Evolutionary conservation across 2,797 vertebrate genomes (phyloP), one percentile per base, ranked within the genome.

Genomic region (Melopsittacus undulatus): DNA sequence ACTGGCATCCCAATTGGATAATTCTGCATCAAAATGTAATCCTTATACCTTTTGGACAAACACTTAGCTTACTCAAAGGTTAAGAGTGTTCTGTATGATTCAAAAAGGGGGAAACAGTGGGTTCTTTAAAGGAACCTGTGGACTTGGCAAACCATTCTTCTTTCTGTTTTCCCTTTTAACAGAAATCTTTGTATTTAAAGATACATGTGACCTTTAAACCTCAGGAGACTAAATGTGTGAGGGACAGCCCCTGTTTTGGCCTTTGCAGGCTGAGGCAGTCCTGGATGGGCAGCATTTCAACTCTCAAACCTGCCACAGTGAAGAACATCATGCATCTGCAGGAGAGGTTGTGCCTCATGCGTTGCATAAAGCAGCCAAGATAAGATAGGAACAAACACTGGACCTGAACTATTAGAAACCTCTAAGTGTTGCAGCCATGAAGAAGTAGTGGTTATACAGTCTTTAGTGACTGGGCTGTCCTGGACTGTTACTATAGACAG

Each of bases 91-190:
- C 36, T 57, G 18, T 59, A 10, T 23, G 21, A 72, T 76, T 75
- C 43, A 77, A 66, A 77, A 94, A 59, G 34, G 23, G 66, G 51
- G 36, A 87, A 86, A 27, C 40, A 49, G 34, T 89, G 34, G 51
- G 61, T 90, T 95, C 83, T 82, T 84, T 94, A 94, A 87, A 90
- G 76, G 87, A 94, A 42, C 74, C 66, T 56, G 11, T 51, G 42
- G 63, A 82, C 48, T 93, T 77, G 23, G 18, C 63, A 87, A 87
- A 32, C 11, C 24, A 26, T 82, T 92, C 34, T 78, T 92, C 56
- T 82, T 89, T 90, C 63, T 14, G 14, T 86, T 93, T 89, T 42
- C 27, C 46, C 13, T 73, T 92, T 83, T 76, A 32, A 32, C 7
- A 79, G n/a, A 77, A 72, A 66, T 68, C 24, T 91, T 91, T 83